phyloP scores from a whole-genome alignment of 2,113 vertebrate species.

The Lasiurus cinereus region DNA sequence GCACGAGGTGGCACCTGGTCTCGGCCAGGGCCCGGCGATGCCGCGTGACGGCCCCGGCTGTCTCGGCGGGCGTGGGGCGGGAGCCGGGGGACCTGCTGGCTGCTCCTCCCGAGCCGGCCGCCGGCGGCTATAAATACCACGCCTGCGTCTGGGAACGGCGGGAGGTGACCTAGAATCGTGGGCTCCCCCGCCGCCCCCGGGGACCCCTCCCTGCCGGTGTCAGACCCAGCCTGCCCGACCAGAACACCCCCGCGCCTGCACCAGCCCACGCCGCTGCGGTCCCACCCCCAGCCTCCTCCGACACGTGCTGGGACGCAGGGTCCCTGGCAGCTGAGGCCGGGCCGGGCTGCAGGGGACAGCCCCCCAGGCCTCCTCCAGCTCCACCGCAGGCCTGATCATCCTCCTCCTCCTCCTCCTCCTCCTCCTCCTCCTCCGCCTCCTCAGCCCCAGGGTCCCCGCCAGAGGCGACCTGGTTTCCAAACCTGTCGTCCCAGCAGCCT shows the following conservation, averaged over 20 bases:
- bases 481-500: neutral
- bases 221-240: neutral
- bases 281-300: neutral
- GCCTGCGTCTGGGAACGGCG: slow-evolving; percentile 56
- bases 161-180: slow-evolving; percentile 73
- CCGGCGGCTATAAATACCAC: slow-evolving; percentile 83
- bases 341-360: neutral
- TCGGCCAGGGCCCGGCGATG: slow-evolving; percentile 34
- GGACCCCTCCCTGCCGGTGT: slow-evolving; percentile 27
- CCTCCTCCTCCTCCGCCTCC: fast-evolving
- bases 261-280: neutral
- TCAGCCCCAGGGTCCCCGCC: neutral
- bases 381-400: too few species aligned
- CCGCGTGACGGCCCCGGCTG: neutral
- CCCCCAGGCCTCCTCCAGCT: neutral
- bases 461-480: slow-evolving; percentile 19
- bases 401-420: fast-evolving
- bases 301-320: fast-evolving
- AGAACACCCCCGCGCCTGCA: neutral
- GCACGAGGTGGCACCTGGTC: slow-evolving; percentile 9
- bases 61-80: neutral
- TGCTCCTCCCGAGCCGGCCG: slow-evolving; percentile 76
- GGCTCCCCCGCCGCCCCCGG: slow-evolving; percentile 50
- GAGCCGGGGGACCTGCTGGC: slow-evolving; percentile 41
- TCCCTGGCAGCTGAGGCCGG: neutral